Conservation (phyloP, 2,797 vertebrate genomes). For the Acipenser ruthenus region DNA sequence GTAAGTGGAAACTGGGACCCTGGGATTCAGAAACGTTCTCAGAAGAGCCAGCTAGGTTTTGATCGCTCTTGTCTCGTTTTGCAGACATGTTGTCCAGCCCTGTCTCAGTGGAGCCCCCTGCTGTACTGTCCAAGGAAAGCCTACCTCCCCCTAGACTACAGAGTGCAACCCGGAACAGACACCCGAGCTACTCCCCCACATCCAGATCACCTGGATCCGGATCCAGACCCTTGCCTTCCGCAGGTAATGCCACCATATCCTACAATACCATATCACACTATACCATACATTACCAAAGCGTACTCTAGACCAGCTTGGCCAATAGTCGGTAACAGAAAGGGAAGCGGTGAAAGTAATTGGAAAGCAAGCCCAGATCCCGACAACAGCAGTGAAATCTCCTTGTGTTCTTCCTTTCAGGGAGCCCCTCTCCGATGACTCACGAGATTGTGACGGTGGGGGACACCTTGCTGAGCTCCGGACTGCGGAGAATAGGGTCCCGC, state of each 20-base stretch:
- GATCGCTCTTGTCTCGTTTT: not conserved
- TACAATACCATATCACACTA: not conserved
- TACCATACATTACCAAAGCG: too few species aligned
- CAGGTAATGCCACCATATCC: conserved; percentile 62
- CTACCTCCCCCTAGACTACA: conserved; percentile 66
- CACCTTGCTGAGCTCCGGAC: conserved; percentile 69
- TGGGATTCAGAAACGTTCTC: not conserved
- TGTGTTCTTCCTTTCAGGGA: conserved; percentile 52
- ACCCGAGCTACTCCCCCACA: conserved; percentile 74
- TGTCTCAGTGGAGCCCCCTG: conserved; percentile 51
- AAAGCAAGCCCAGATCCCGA: too few species aligned
- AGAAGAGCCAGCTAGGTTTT: not conserved
- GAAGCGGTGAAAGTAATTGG: too few species aligned
- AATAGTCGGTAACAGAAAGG: too few species aligned
- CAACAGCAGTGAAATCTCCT: not conserved
- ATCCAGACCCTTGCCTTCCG: conserved; percentile 76
- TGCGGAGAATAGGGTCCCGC: conserved; percentile 77
- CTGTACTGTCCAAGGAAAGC: conserved; percentile 44
- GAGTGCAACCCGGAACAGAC: conserved; percentile 73
- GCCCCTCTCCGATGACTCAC: conserved; percentile 70
- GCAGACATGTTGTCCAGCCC: not conserved
- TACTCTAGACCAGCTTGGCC: too few species aligned
- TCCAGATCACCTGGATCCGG: conserved; percentile 67
- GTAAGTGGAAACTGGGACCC: conserved; percentile 36
- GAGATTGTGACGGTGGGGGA: conserved; percentile 87